A percentile compares a stretch with the other conserved stretches of the same genome.
Conservation (phyloP, 2,797 vertebrate genomes). For the Eulemur coronatus region DNA sequence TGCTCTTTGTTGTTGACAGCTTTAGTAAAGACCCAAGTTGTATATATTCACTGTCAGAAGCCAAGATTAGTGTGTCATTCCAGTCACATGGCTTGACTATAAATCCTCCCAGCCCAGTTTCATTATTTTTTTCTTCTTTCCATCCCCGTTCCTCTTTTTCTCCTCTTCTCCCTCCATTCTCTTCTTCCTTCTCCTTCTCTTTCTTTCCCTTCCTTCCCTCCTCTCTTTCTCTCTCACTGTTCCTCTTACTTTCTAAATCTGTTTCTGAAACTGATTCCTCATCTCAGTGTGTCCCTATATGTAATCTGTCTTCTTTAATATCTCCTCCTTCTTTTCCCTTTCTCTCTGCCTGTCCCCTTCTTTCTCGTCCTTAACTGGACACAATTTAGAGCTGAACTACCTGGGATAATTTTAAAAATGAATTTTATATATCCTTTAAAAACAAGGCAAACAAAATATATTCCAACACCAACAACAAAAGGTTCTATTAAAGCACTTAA, state of each 20-base stretch:
- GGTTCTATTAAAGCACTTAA: neutral
- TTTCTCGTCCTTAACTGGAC: neutral
- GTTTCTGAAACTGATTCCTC: neutral
- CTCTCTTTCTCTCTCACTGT: no score
- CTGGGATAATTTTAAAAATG: neutral
- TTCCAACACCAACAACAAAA: neutral
- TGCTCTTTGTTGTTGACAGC: neutral
- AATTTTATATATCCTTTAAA: neutral
- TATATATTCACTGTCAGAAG: neutral
- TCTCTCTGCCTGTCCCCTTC: neutral
- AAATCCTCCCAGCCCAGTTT: neutral
- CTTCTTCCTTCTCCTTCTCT: no score
- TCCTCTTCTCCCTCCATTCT: neutral
- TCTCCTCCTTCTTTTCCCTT: neutral
- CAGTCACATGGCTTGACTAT: neutral
- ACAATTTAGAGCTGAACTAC: neutral
- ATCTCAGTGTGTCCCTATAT: neutral
- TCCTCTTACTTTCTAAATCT: neutral
- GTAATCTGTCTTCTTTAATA: neutral
- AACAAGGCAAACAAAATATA: neutral
- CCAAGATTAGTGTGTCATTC: neutral
- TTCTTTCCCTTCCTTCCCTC: accelerated
- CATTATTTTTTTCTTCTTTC: neutral
- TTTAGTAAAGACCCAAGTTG: neutral
- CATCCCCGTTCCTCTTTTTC: neutral